phyloP scores from a whole-genome alignment of 2,797 vertebrate genomes.

The Coendou prehensilis region DNA sequence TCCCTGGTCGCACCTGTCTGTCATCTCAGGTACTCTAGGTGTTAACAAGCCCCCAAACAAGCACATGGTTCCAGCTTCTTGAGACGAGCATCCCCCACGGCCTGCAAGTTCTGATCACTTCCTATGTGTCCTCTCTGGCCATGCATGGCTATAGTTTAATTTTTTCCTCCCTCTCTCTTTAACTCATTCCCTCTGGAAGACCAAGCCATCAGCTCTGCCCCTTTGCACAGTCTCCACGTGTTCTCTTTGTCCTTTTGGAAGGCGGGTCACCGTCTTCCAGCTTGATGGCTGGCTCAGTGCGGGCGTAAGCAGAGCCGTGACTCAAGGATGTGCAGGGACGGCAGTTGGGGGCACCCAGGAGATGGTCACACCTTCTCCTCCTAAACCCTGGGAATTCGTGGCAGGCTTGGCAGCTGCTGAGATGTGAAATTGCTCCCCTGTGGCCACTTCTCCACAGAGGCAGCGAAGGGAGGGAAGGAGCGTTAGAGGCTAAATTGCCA shows the following conservation, averaged over 20 bases:
- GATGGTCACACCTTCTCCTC: accelerated
- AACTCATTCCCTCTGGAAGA: neutral
- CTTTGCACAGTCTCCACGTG: accelerated
- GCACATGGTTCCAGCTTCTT: accelerated
- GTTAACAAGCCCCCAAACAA: accelerated
- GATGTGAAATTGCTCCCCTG: accelerated
- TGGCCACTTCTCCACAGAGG: neutral
- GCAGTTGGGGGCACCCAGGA: neutral
- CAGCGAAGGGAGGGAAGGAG: accelerated
- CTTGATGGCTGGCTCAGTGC: accelerated
- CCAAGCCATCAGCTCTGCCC: neutral
- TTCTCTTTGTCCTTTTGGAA: accelerated
- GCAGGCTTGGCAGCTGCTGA: neutral
- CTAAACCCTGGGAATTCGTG: accelerated
- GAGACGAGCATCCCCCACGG: accelerated
- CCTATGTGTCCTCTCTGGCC: neutral
- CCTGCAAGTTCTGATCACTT: accelerated
- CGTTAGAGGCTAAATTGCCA: neutral
- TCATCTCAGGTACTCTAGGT: neutral
- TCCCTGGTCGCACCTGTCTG: neutral
- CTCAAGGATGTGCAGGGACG: neutral
- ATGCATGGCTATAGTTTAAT: accelerated
- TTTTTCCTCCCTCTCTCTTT: neutral
- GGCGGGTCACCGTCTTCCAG: accelerated
- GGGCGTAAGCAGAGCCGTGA: accelerated